Evolutionary conservation across 2,888 invertebrate genomes (phyloP), one percentile per base, ranked within the genome.

Genomic region (Hirtodrosophila trivittata): DNA sequence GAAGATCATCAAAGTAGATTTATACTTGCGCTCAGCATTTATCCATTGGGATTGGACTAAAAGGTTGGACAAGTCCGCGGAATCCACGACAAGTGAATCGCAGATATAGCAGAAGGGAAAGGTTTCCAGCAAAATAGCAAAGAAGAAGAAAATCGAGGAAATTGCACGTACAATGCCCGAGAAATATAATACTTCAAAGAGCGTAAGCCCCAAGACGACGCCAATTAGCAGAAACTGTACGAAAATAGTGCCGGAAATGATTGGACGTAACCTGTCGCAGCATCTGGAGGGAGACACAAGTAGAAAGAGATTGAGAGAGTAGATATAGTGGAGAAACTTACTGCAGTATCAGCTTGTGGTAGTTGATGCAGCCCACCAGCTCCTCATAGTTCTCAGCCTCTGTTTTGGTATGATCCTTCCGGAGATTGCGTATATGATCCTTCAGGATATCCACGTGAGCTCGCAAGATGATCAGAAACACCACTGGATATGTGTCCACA

Each of bases 91-190:
- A 0, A 81, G 52, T 3, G 59, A 16, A 13, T 81, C 66, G 33
- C 86, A 81, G 1, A 58, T 30, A 5, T 77, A 83, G 37, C 86
- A 86, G 5, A 81, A 83, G 5, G 81, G 86, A 41, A 81, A 83
- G 0, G 80, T 72, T 32, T 81, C 57, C 8, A 69, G 1, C 3
- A 71, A 12, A 0, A 75, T 18, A 0, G 62, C 47, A 0, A 33
- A 14, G 0, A 62, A 38, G 13, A 68, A 83, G 0, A 70, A 4
- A 8, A 66, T 28, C 1, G 86, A 76, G 0, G 81, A 65, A 2
- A 86, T 21, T 0, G 59, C 66, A 1, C 26, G 49, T 28, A 60
- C 50, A 8, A 71, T 21, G 6, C 25, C 51, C 1, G 75, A 35
- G 8, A 64, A 78, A 30, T 65, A 69, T 9, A 65, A 37, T 0